Conservation (phyloP, 2,113 vertebrate genomes). For the Chrysemys picta region DNA sequence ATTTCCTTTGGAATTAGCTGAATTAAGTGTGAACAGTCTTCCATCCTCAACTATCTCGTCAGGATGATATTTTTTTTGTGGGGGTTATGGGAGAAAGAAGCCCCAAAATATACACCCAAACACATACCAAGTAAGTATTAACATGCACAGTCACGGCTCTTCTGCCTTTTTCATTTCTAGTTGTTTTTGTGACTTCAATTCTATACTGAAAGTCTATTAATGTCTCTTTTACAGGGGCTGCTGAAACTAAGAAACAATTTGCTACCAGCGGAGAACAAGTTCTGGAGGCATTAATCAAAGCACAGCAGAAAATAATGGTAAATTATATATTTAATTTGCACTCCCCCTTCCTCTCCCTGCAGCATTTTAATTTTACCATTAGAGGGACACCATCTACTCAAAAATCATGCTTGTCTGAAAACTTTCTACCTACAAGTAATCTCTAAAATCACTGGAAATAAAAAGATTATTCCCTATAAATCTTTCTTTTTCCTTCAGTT, state of each 20-base stretch:
- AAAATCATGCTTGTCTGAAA: fast-evolving
- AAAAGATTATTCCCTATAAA: fast-evolving
- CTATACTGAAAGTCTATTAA: fast-evolving
- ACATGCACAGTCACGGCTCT: fast-evolving
- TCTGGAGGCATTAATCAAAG: fast-evolving
- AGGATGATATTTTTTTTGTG: not conserved
- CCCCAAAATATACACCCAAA: fast-evolving
- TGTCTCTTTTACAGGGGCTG: not conserved
- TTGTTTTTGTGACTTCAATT: fast-evolving
- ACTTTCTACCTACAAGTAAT: not conserved
- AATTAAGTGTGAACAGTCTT: not conserved
- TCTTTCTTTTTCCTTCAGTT: not conserved
- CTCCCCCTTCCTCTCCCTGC: too few species aligned
- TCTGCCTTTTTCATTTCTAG: fast-evolving
- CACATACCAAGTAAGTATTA: not conserved
- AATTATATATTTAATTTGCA: fast-evolving
- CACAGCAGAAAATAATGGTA: not conserved
- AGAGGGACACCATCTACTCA: not conserved
- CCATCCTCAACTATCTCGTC: not conserved
- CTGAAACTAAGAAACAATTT: fast-evolving
- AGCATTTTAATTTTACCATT: fast-evolving
- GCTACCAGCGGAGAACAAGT: fast-evolving
- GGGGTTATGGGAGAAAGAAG: not conserved
- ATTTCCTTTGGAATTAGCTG: not conserved
- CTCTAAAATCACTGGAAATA: too few species aligned